A percentile compares a stretch with the other conserved stretches of the same genome.
Conservation (phyloP, 1,140 invertebrate species). For the Drosophila watanabei region DNA sequence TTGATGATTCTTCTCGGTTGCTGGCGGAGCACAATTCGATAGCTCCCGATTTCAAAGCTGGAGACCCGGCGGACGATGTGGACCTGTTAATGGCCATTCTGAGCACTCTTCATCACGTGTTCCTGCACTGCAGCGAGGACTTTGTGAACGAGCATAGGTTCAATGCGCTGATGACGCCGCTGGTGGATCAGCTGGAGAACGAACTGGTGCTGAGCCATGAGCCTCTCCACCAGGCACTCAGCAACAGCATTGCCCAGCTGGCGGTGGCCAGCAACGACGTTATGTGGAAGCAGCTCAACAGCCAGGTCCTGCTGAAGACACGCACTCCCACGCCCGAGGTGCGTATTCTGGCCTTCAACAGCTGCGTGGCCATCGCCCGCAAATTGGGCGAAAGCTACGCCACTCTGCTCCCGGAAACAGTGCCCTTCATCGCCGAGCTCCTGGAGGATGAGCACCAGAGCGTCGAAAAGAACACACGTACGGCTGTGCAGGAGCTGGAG, state of each 20-base stretch:
- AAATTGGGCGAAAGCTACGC: slow-evolving; percentile 94
- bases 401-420: slow-evolving; percentile 92
- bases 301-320: slow-evolving; percentile 95
- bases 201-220: slow-evolving; percentile 87
- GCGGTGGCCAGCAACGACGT: slow-evolving; percentile 93
- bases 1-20: slow-evolving; percentile 91
- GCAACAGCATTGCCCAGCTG: slow-evolving; percentile 93
- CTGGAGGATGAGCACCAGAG: slow-evolving; percentile 93
- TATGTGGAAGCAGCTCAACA: slow-evolving; percentile 95
- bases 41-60: slow-evolving; percentile 78
- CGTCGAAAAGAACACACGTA: slow-evolving; percentile 91
- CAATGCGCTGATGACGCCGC: slow-evolving; percentile 92
- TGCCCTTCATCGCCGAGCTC: slow-evolving; percentile 93
- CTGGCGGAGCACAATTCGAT: slow-evolving; percentile 88
- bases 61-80: slow-evolving; percentile 85
- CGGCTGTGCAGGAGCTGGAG: slow-evolving; percentile 92
- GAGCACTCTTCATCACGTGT: slow-evolving; percentile 91
- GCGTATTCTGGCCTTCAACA: slow-evolving; percentile 88
- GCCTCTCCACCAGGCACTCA: slow-evolving; percentile 88
- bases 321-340: slow-evolving; percentile 90
- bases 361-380: slow-evolving; percentile 90
- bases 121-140: slow-evolving; percentile 92
- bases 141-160: slow-evolving; percentile 95
- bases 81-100: slow-evolving; percentile 90
- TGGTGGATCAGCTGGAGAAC: slow-evolving; percentile 96